Conservation (phyloP, 2,888 invertebrate species). For the Caenorhabditis imperialis region DNA sequence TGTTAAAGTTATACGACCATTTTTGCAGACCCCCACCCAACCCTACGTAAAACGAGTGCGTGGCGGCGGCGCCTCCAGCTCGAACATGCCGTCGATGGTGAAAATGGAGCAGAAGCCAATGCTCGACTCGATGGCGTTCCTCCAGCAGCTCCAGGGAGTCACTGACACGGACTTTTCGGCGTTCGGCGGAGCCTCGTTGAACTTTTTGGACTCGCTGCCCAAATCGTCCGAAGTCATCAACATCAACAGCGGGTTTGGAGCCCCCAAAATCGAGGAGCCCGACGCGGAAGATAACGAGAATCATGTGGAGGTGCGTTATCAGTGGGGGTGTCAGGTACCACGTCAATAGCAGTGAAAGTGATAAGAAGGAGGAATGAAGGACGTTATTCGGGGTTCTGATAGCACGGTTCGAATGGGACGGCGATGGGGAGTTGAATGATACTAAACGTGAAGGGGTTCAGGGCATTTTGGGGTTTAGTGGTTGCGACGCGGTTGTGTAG, state of each 20-base stretch:
- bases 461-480: too few relatives aligned
- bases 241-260: constrained; percentile 61
- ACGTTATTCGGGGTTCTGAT: too few relatives aligned
- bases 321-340: too few relatives aligned
- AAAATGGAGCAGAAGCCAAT: constrained; percentile 47
- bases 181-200: constrained; percentile 37
- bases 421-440: too few relatives aligned
- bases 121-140: constrained; percentile 50
- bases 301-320: constrained; percentile 51
- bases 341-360: too few relatives aligned
- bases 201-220: constrained; percentile 67
- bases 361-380: too few relatives aligned
- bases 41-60: constrained; percentile 73
- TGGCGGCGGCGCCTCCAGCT: constrained; percentile 44
- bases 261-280: constrained; percentile 49
- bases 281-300: constrained; percentile 54
- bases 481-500: too few relatives aligned
- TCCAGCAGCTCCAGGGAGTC: constrained; percentile 55
- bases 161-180: constrained; percentile 23
- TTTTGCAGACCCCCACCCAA: constrained; percentile 72
- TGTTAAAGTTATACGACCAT: too few relatives aligned
- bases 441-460: too few relatives aligned
- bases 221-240: constrained; percentile 68
- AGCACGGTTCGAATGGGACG: too few relatives aligned
- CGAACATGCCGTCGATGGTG: constrained; percentile 27